phyloP scores from a whole-genome alignment of 2,113 vertebrate species.

The Nannospalax galili region DNA sequence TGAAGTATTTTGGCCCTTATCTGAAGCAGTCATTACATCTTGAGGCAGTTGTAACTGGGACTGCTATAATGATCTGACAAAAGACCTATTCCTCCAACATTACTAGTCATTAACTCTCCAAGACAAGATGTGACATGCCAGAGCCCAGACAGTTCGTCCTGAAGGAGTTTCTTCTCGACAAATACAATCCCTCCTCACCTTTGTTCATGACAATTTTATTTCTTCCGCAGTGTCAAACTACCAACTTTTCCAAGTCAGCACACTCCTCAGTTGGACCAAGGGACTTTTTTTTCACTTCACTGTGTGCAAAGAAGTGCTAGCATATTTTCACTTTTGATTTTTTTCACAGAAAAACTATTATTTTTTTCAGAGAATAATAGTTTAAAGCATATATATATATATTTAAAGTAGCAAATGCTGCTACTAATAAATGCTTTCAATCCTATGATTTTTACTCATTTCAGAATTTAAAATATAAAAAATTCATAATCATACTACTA shows the following conservation, averaged over 20 bases:
- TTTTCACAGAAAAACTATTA: no score
- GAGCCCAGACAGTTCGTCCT: conserved; percentile 69
- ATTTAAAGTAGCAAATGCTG: conserved; percentile 25
- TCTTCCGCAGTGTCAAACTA: conserved; percentile 54
- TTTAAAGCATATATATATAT: conserved; percentile 15
- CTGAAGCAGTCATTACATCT: conserved; percentile 60
- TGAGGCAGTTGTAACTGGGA: conserved; percentile 59
- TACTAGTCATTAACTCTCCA: conserved; percentile 74
- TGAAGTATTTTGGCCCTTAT: conserved; percentile 64
- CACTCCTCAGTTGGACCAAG: conserved; percentile 28
- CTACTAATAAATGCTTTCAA: conserved; percentile 19
- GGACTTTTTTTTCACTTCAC: conserved; percentile 23
- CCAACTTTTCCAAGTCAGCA: conserved; percentile 60
- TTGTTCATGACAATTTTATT: conserved; percentile 75
- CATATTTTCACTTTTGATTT: conserved; percentile 52
- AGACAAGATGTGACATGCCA: conserved; percentile 69
- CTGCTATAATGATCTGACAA: conserved; percentile 74
- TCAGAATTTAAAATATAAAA: not conserved
- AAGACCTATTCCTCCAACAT: conserved; percentile 74
- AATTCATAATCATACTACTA: not conserved
- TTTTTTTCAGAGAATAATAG: conserved; percentile 36
- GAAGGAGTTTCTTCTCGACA: conserved; percentile 69
- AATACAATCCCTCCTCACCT: conserved; percentile 75
- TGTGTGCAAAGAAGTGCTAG: conserved; percentile 41
- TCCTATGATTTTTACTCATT: conserved; percentile 37